Evolutionary conservation across 2,797 vertebrate genomes (phyloP).

Genomic region (Girardinus metallicus): DNA sequence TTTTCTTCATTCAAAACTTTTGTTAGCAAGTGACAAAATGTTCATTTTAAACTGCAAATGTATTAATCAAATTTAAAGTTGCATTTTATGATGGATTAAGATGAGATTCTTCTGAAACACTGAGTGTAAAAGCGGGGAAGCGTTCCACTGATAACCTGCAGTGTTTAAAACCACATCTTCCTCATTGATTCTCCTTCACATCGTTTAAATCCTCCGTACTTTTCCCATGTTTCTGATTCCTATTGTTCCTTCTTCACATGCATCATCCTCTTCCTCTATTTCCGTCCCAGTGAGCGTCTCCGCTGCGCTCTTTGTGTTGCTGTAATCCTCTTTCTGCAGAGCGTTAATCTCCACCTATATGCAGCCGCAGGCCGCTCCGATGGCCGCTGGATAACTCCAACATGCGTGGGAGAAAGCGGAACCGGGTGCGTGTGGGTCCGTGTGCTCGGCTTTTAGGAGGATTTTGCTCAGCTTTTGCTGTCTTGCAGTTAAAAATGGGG

Average conservation of each 20-base stretch:
- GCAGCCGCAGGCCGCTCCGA: slow-evolving; percentile 47
- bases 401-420: not conserved
- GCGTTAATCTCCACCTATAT: slow-evolving; percentile 53
- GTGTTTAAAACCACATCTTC: slow-evolving; percentile 16
- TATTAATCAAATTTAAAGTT: too few relatives aligned
- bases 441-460: slow-evolving; percentile 10
- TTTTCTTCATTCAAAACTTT: too few relatives aligned
- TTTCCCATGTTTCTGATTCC: slow-evolving; percentile 41
- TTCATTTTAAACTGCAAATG: too few relatives aligned
- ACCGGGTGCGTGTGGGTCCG: slow-evolving; percentile 3
- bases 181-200: slow-evolving; percentile 23
- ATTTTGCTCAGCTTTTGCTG: not conserved
- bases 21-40: too few relatives aligned
- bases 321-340: slow-evolving; percentile 60
- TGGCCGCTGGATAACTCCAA: slow-evolving; percentile 56
- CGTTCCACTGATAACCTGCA: slow-evolving; percentile 1
- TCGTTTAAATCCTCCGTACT: slow-evolving; percentile 57
- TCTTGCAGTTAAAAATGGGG: not conserved
- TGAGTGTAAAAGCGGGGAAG: not conserved
- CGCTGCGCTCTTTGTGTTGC: slow-evolving; percentile 45
- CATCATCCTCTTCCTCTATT: slow-evolving; percentile 46
- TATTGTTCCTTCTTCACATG: slow-evolving; percentile 26
- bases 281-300: slow-evolving; percentile 13
- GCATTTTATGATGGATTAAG: not conserved
- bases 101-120: not conserved